Evolutionary conservation across 2,797 vertebrate genomes (phyloP).

Genomic region (Chaetodon trifasciatus): DNA sequence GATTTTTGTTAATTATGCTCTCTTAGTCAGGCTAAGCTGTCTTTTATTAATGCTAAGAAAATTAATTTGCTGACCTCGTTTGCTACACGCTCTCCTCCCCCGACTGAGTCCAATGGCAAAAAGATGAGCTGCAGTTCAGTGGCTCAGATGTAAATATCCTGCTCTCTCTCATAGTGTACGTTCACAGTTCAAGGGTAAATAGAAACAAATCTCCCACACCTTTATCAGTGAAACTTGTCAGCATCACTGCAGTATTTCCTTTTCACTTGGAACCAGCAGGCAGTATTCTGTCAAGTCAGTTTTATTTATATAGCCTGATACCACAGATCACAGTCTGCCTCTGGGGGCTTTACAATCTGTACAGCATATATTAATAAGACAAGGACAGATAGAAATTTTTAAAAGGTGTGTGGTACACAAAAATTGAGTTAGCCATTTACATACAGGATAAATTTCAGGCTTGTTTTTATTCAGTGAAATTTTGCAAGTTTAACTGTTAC

Average conservation of each 20-base stretch:
- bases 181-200: conserved; percentile 8
- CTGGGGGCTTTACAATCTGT: background rate
- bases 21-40: conserved; percentile 66
- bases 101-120: conserved; percentile 17
- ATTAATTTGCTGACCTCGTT: conserved; percentile 56
- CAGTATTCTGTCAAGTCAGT: background rate
- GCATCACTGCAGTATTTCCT: background rate
- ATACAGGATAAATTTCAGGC: background rate
- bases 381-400: background rate
- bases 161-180: background rate
- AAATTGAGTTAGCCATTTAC: background rate
- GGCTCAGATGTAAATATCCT: conserved; percentile 25
- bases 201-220: background rate
- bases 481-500: background rate
- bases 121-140: conserved; percentile 13
- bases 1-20: conserved; percentile 76
- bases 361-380: background rate
- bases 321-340: background rate
- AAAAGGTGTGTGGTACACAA: background rate
- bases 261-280: background rate
- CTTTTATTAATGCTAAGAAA: conserved; percentile 67
- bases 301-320: background rate
- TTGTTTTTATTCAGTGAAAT: background rate
- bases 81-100: conserved; percentile 22
- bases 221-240: conserved; percentile 5